Evolutionary conservation across 1,140 invertebrate species (phyloP), one percentile per base, ranked within the genome.

Genomic region (Bombus haemorrhoidalis): DNA sequence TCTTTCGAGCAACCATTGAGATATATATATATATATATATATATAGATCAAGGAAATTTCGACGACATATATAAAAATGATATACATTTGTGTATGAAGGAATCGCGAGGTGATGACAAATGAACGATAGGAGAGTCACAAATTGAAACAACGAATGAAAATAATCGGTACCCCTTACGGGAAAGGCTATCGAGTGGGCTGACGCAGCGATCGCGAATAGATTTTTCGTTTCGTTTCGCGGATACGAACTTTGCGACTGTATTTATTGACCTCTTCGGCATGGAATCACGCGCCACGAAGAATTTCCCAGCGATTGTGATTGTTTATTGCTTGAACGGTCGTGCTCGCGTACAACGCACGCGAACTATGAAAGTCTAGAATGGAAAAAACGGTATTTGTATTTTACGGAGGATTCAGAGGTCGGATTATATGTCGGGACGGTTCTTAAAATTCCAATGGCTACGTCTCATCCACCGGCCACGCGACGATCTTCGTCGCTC

Each of bases 131-230:
- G 5, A 28, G 4, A 32, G 22, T 10, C 59, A 34, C 37, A 86
- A 89, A 87, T 86, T 83, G 83, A 89, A 86, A 87, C 34, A 77
- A 83, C 76, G 78, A 79, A 80, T 59, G 62, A 47, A 43, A 59
- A 18, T 80, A 72, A 79, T 84, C 76, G 41, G 22, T 39, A 62
- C 22, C 34, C 59, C n/a, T 72, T 47, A 62, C 41, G 66, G 62
- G 76, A 83, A 87, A 53, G 71, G 80, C 72, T 87, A 89, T 87
- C 88, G 57, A 72, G 0, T 32, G 34, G 47, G 18, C 18, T 53
- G 43, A 43, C 41, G 41, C 43, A 59, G 15, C 62, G 43, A 69
- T 25, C 39, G 10, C 41, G 18, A 5, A 34, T 80, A 71, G 59
- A 53, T 73, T 43, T 34, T 32, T 34, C 68, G 59, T 73, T 43